These are phyloP conservation scores for Maccullochella peelii DNA, from an alignment of 2,113 vertebrate genomes.

Conservation along the genomic window DNA sequence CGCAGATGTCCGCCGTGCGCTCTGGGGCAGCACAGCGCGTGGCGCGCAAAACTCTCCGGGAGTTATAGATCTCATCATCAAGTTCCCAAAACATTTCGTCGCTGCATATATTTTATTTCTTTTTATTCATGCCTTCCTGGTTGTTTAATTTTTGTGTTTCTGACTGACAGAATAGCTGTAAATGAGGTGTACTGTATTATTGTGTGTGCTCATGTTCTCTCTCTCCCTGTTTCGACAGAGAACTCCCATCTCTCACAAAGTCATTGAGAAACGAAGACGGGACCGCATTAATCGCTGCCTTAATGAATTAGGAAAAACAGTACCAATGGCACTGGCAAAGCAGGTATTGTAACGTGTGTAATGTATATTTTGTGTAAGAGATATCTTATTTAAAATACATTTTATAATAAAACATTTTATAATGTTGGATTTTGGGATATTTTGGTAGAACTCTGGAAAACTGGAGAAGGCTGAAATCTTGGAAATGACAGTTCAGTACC, in stretches of 20 bases:
- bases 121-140: background rate
- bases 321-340: slow-evolving; percentile 97
- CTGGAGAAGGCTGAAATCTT: slow-evolving; percentile 98
- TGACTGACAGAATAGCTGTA: background rate
- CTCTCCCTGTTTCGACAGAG: slow-evolving; percentile 81
- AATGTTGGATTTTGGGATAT: background rate
- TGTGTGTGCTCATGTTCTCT: background rate
- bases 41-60: slow-evolving; percentile 34
- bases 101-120: background rate
- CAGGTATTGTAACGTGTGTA: slow-evolving; percentile 86
- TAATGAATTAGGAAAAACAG: slow-evolving; percentile 94
- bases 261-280: slow-evolving; percentile 95
- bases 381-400: background rate
- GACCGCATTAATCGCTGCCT: slow-evolving; percentile 97
- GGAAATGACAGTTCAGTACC: slow-evolving; percentile 98
- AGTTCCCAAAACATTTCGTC: background rate
- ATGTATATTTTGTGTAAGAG: fast-evolving
- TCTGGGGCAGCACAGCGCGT: slow-evolving; percentile 38
- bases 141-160: background rate
- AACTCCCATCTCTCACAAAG: slow-evolving; percentile 96
- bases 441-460: slow-evolving; percentile 93
- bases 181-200: too few species aligned
- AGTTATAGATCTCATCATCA: background rate
- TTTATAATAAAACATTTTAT: background rate
- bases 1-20: slow-evolving; percentile 50